Evolutionary conservation across 2,113 vertebrate genomes (phyloP).

Genomic region (Ctenomys sociabilis): DNA sequence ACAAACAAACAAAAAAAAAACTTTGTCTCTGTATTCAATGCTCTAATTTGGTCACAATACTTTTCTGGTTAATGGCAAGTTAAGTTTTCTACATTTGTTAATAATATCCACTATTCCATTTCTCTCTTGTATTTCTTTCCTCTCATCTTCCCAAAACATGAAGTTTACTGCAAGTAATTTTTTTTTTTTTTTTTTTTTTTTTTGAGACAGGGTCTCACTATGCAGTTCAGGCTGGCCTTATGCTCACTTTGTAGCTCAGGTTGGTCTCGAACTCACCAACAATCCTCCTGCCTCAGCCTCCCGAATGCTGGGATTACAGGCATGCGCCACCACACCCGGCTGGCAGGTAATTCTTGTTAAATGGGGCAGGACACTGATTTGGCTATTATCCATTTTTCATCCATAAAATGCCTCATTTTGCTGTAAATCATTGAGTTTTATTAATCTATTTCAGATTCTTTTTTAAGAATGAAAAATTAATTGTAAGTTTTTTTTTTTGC

Average conservation of each 20-base stretch:
- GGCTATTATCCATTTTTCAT: neutral
- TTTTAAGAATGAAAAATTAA: neutral
- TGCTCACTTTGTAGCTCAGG: too few relatives aligned
- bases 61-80: neutral
- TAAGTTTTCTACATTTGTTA: neutral
- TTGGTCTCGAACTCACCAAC: too few relatives aligned
- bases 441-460: neutral
- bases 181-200: too few relatives aligned
- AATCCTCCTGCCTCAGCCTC: too few relatives aligned
- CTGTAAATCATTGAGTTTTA: neutral
- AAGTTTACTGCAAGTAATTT: neutral
- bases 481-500: neutral
- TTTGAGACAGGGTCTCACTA: too few relatives aligned
- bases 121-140: neutral
- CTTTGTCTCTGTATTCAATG: neutral
- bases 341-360: neutral
- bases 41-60: neutral
- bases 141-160: neutral
- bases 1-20: too few relatives aligned
- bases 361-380: neutral
- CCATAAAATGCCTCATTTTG: too few relatives aligned
- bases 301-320: too few relatives aligned
- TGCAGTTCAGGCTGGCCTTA: too few relatives aligned
- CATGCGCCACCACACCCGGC: too few relatives aligned
- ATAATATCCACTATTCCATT: neutral